These are phyloP conservation scores for Heterodera filipjevi DNA, from an alignment of 2,888 invertebrate species.

Conservation along the genomic window DNA sequence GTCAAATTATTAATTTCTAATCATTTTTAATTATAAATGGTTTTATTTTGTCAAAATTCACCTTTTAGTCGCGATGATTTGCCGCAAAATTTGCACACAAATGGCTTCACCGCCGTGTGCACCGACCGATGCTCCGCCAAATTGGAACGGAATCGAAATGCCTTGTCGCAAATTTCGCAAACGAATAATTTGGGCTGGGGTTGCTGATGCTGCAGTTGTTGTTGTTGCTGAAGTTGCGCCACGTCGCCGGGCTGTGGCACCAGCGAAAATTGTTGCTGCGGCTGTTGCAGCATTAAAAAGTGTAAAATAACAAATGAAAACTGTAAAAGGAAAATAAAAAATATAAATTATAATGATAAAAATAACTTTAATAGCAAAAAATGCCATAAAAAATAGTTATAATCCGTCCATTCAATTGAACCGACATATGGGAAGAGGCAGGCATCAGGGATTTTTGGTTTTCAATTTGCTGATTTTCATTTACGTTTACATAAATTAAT, in stretches of 20 bases:
- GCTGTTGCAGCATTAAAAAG: not conserved
- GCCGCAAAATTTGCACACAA: slow-evolving; percentile 65
- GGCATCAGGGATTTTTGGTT: too few relatives aligned
- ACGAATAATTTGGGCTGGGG: slow-evolving; percentile 59
- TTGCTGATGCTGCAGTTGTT: not conserved
- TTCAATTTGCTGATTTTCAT: too few relatives aligned
- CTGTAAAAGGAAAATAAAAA: not conserved
- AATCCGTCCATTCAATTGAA: too few relatives aligned
- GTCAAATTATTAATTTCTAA: not conserved
- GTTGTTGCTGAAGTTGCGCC: not conserved
- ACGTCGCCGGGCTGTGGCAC: not conserved
- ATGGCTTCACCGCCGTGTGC: slow-evolving; percentile 63
- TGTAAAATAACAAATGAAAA: not conserved
- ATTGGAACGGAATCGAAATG: slow-evolving; percentile 65
- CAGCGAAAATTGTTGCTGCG: not conserved
- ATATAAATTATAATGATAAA: not conserved
- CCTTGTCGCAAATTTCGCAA: slow-evolving; percentile 66
- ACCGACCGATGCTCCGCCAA: slow-evolving; percentile 65
- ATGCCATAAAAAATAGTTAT: too few relatives aligned
- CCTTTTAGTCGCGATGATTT: slow-evolving; percentile 64
- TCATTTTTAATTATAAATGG: not conserved
- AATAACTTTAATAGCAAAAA: not conserved
- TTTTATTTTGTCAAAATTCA: slow-evolving; percentile 30
- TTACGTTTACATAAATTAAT: too few relatives aligned
- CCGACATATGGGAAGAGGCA: too few relatives aligned